Evolutionary conservation across 37 sponge, comb jelly and placozoan genomes (phyloP), one percentile per base, ranked within the genome.

Genomic region (Mnemiopsis leidyi): DNA sequence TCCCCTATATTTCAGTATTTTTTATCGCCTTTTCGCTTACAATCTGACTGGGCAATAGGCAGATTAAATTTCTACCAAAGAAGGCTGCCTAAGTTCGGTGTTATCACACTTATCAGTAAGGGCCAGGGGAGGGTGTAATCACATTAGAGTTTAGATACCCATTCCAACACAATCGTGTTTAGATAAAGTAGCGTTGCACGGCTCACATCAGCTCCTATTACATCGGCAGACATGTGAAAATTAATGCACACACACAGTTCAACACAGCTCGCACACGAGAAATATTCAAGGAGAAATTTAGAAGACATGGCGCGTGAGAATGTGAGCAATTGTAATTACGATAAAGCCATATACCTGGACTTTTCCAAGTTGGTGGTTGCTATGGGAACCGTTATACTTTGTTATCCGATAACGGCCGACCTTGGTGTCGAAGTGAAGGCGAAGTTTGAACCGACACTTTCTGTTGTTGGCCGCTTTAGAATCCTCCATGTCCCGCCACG

Each of bases 301-400:
- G 18, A 67, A 20, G 18, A 21, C 68, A 67, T 20, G 13, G 68
- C 68, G 13, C 18, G 20, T 21, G 68, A 67, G 68, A 67, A 20
- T 21, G 20, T 21, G 13, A 21, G 20, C 68, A 13, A 21, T 67
- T 67, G 68, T 13, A 13, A 67, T 67, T n/a, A n/a, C n/a, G n/a
- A n/a, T n/a, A n/a, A n/a, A n/a, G n/a, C n/a, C n/a, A n/a, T 25
- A 69, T 79, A 79, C 82, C 82, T 79, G 82, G 5, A 79, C 82
- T 79, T 79, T 79, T 32, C 82, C 82, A 1, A 79, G 82, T 31
- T 79, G 82, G 82, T 79, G 82, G 82, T 79, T 79, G 82, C 82
- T 79, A 79, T 79, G 82, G 82, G 82, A 79, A 79, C 82, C 82
- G 37, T 79, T 79, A 29, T 79, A 79, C 37, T 79, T 79, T 1